Evolutionary conservation across 92 coral and sea anemone species (phyloP).

Genomic region (Palythoa grandiflora): DNA sequence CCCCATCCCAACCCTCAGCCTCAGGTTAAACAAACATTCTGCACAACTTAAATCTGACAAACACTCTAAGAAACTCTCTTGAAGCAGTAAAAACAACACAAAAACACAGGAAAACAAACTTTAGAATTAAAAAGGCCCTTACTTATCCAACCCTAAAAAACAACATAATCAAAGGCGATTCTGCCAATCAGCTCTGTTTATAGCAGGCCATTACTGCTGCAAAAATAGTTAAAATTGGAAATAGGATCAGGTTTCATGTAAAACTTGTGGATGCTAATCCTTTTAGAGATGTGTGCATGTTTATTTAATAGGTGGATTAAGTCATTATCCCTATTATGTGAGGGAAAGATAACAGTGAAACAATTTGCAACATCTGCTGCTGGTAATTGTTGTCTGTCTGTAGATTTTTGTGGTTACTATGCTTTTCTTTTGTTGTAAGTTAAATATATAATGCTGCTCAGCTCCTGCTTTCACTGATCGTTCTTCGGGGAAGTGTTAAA

Average conservation of each 20-base stretch:
- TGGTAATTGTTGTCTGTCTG: neutral
- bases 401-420: neutral
- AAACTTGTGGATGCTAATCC: slow-evolving; percentile 2
- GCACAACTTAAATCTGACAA: too few relatives aligned
- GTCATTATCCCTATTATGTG: slow-evolving; percentile 19
- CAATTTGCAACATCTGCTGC: neutral
- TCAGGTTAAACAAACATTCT: too few relatives aligned
- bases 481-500: too few relatives aligned
- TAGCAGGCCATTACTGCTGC: neutral
- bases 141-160: too few relatives aligned
- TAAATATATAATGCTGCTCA: neutral
- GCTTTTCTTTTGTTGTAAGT: neutral
- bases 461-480: too few relatives aligned
- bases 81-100: too few relatives aligned
- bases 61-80: too few relatives aligned
- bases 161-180: too few relatives aligned
- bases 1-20: too few relatives aligned
- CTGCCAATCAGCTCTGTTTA: too few relatives aligned
- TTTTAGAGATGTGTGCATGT: neutral
- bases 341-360: slow-evolving; percentile 19
- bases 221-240: neutral
- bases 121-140: too few relatives aligned
- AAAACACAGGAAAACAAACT: too few relatives aligned
- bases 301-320: slow-evolving; percentile 11
- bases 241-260: neutral